A percentile compares a stretch with the other conserved stretches of the same genome.
Evolutionary conservation across 2,888 invertebrate genomes (phyloP).

Genomic region (Rhaphigaster nebulosa): DNA sequence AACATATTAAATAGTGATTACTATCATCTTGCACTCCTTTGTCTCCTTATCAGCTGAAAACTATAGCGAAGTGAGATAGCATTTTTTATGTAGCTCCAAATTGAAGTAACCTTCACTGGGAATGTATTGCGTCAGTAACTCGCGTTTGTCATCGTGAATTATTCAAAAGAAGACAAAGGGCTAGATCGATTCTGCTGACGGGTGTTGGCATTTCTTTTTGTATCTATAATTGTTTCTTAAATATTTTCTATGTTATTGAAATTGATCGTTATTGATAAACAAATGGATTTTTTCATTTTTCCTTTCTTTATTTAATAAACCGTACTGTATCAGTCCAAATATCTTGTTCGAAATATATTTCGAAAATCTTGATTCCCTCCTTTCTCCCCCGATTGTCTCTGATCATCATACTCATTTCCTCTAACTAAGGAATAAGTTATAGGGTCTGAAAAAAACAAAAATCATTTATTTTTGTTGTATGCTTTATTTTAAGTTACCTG

Average conservation of each 20-base stretch:
- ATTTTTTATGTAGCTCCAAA: neutral
- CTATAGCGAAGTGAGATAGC: neutral
- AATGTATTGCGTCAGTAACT: constrained; percentile 15
- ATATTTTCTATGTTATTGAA: neutral
- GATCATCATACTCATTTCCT: too few species aligned
- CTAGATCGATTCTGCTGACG: neutral
- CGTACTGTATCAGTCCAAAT: neutral
- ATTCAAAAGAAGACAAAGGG: constrained; percentile 9
- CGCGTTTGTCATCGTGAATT: constrained; percentile 4
- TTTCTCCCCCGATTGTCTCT: too few species aligned
- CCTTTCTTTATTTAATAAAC: neutral
- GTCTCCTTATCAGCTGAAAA: neutral
- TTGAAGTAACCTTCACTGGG: neutral
- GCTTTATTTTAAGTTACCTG: too few species aligned
- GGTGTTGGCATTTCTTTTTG: neutral
- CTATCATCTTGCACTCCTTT: neutral
- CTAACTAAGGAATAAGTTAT: too few species aligned
- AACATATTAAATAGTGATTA: neutral
- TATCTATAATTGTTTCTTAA: neutral
- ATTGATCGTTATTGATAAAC: neutral
- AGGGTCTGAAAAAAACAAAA: too few species aligned
- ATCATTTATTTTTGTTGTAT: too few species aligned
- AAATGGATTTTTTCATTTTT: neutral
- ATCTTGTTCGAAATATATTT: too few species aligned
- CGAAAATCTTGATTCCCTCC: too few species aligned